Percentiles rank a stretch among this genome's conserved stretches.
phyloP scores from a whole-genome alignment of 2,113 vertebrate genomes.

The Pseudopipra pipra region DNA sequence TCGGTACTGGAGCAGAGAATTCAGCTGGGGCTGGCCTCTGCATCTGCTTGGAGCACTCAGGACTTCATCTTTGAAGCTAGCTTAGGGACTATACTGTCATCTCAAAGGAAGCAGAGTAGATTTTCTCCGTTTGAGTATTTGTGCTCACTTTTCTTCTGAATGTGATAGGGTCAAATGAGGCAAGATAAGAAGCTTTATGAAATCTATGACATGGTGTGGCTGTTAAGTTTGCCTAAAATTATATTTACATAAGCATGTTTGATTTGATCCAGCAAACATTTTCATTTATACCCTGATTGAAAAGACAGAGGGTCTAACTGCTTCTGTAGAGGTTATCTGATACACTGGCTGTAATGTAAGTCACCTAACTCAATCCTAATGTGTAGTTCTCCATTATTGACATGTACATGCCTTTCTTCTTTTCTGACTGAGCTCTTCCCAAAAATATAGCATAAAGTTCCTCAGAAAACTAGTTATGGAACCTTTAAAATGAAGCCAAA shows the following conservation, averaged over 20 bases:
- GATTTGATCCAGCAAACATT: not conserved
- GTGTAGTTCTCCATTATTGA: not conserved
- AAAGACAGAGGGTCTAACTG: not conserved
- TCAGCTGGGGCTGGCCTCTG: not conserved
- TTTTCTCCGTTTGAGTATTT: not conserved
- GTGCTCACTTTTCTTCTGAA: not conserved
- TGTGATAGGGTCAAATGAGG: not conserved
- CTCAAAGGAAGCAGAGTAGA: not conserved
- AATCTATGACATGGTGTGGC: not conserved
- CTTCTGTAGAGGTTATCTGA: not conserved
- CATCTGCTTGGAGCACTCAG: not conserved
- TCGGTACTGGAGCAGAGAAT: conserved; percentile 22
- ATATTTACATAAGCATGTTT: not conserved
- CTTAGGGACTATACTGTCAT: not conserved
- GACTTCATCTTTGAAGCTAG: not conserved
- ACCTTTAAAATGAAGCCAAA: not conserved
- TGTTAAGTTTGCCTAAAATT: not conserved
- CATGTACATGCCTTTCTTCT: not conserved
- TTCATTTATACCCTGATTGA: not conserved
- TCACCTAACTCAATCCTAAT: not conserved
- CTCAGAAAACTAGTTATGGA: not conserved
- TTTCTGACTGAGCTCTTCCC: not conserved
- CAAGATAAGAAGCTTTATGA: not conserved
- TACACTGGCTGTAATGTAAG: not conserved
- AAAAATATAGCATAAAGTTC: not conserved